phyloP scores from a whole-genome alignment of 2,888 invertebrate species.

The Ferrisia virgata region DNA sequence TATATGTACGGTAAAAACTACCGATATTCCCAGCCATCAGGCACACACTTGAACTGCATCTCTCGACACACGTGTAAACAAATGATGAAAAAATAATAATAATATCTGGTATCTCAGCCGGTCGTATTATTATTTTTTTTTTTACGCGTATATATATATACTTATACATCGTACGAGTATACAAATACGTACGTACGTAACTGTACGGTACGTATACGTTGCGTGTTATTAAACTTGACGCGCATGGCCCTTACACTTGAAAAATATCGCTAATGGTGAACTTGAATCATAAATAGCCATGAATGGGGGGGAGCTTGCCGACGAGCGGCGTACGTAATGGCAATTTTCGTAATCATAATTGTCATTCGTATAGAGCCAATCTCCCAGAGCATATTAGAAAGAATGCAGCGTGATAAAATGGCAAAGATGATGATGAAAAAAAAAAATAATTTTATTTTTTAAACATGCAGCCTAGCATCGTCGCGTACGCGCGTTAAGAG shows the following conservation, averaged over 20 bases:
- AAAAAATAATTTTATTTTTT: not conserved
- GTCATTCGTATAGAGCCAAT: not conserved
- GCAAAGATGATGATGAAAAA: not conserved
- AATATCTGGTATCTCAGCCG: not conserved
- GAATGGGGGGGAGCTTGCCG: not conserved
- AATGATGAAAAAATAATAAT: not conserved
- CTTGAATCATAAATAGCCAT: conserved; percentile 6
- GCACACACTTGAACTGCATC: not conserved
- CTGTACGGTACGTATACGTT: too few relatives aligned
- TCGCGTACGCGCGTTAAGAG: not conserved
- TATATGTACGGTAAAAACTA: too few relatives aligned
- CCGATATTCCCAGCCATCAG: not conserved
- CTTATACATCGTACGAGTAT: too few relatives aligned
- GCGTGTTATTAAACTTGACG: not conserved
- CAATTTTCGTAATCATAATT: conserved; percentile 1
- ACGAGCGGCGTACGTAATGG: not conserved
- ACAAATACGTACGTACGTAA: not conserved
- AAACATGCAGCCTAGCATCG: not conserved
- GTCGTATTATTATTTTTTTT: not conserved
- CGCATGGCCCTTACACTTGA: not conserved
- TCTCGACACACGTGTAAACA: not conserved
- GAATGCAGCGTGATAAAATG: not conserved
- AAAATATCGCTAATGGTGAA: not conserved
- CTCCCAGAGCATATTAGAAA: not conserved
- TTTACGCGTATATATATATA: not conserved